These are phyloP conservation scores for Pristionchus maxplancki DNA, from an alignment of 2,888 invertebrate genomes.

Conservation along the genomic window DNA sequence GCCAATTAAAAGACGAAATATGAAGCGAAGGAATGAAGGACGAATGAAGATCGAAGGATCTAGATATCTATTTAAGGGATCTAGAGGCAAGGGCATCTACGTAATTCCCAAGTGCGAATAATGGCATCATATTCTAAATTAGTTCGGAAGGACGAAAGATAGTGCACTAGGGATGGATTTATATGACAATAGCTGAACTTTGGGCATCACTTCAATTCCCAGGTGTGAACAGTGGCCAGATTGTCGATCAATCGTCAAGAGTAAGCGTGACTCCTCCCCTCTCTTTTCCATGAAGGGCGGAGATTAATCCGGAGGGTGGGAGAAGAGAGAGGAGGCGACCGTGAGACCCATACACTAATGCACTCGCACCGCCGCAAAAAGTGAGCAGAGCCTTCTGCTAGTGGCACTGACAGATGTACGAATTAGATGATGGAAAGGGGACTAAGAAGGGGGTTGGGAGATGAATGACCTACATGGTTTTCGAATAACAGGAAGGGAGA, in stretches of 20 bases:
- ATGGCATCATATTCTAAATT: too few relatives aligned
- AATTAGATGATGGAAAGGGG: background rate
- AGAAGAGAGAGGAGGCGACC: background rate
- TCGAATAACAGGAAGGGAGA: slow-evolving; percentile 5
- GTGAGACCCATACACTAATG: background rate
- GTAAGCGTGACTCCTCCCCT: background rate
- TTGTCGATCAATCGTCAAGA: slow-evolving; percentile 13
- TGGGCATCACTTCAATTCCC: background rate
- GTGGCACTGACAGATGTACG: background rate
- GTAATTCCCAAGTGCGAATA: background rate
- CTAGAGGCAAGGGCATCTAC: background rate
- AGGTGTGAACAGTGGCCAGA: background rate
- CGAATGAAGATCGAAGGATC: background rate
- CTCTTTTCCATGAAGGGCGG: slow-evolving; percentile 31
- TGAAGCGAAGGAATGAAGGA: background rate
- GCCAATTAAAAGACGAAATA: background rate
- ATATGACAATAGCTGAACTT: background rate
- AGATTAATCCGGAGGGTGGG: slow-evolving; percentile 8
- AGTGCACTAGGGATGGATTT: too few relatives aligned
- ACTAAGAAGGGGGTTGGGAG: background rate
- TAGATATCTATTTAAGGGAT: background rate
- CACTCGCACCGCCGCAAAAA: background rate
- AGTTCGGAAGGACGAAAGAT: too few relatives aligned
- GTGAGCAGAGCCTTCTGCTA: background rate
- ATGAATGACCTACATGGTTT: background rate